phyloP scores from a whole-genome alignment of 2,113 vertebrate species.

The Chlamydotis undulata region DNA sequence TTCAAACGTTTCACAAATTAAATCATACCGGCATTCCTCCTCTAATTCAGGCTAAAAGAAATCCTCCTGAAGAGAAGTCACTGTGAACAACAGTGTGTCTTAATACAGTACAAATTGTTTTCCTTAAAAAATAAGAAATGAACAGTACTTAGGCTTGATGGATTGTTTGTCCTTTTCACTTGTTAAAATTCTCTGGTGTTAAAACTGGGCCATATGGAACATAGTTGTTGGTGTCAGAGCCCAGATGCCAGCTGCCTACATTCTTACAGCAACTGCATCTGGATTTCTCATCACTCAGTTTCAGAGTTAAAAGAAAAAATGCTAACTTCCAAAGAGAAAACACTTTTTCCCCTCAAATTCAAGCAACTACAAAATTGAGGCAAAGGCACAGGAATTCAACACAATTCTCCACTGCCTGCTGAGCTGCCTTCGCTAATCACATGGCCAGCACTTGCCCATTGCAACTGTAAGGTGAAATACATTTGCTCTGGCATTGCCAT shows the following conservation, averaged over 20 bases:
- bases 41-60: neutral
- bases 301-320: neutral
- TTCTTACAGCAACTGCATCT: slow-evolving; percentile 40
- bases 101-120: slow-evolving; percentile 17
- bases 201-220: slow-evolving; percentile 59
- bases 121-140: slow-evolving; percentile 27
- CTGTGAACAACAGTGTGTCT: neutral
- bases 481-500: neutral
- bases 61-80: neutral
- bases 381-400: neutral
- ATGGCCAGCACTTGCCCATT: neutral
- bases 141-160: slow-evolving; percentile 53
- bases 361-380: neutral
- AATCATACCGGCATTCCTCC: neutral
- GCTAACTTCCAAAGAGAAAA: neutral
- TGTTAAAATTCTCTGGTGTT: slow-evolving; percentile 44
- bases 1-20: neutral
- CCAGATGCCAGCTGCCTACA: slow-evolving; percentile 63
- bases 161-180: slow-evolving; percentile 59
- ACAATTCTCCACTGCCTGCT: neutral
- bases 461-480: neutral
- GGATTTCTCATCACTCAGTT: neutral
- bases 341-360: neutral
- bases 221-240: slow-evolving; percentile 42
- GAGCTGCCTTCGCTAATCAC: neutral